Conservation (phyloP, 2,888 invertebrate species). For the Pandemis corylana region DNA sequence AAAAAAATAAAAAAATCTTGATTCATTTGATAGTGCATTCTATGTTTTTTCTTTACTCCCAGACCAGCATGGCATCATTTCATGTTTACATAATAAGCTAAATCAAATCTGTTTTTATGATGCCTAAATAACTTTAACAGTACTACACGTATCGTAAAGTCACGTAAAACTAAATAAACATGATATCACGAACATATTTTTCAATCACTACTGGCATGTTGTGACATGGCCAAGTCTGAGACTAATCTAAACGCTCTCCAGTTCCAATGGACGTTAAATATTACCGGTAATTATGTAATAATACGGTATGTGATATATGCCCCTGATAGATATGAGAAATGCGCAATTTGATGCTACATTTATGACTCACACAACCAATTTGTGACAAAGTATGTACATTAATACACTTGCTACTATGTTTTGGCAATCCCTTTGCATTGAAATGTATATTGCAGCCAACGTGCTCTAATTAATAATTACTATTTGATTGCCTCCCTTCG, state of each 20-base stretch:
- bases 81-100: constrained; percentile 18
- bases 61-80: too few relatives aligned
- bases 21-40: too few relatives aligned
- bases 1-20: too few relatives aligned
- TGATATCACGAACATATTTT: constrained; percentile 6
- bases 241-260: constrained; percentile 10
- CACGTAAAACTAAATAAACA: constrained; percentile 7
- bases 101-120: constrained; percentile 20
- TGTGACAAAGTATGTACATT: background rate
- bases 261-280: constrained; percentile 1
- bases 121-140: constrained; percentile 10
- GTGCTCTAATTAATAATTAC: background rate
- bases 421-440: constrained; percentile 10
- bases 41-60: too few relatives aligned
- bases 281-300: constrained; percentile 7
- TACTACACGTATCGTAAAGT: constrained; percentile 16
- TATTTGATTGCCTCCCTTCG: too few relatives aligned
- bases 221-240: constrained; percentile 17
- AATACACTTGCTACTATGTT: background rate
- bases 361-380: background rate
- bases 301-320: background rate
- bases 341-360: constrained; percentile 10
- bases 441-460: background rate
- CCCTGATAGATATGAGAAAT: background rate
- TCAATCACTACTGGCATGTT: constrained; percentile 26